Conservation (phyloP, 2,113 vertebrate species). For the Recurvirostra avosetta region DNA sequence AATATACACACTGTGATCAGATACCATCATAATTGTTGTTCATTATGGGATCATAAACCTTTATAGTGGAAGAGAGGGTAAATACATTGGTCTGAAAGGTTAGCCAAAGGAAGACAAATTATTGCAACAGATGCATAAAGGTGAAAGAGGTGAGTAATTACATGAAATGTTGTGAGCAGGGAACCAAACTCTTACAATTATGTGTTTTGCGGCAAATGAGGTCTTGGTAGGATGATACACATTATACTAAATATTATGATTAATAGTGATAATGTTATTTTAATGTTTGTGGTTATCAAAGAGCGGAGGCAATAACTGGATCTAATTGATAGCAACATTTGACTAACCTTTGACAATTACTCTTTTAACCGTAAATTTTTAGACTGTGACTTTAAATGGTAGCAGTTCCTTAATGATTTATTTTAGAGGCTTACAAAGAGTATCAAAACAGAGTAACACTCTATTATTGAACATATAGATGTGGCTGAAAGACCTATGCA, state of each 20-base stretch:
- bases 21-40: conserved; percentile 33
- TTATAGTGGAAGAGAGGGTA: conserved; percentile 8
- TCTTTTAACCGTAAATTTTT: conserved; percentile 11
- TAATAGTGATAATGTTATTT: conserved; percentile 39
- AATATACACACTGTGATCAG: conserved; percentile 10
- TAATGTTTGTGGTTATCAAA: conserved; percentile 29
- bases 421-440: not conserved
- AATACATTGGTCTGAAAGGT: conserved; percentile 43
- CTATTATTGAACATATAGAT: not conserved
- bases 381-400: not conserved
- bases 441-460: not conserved
- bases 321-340: conserved; percentile 31
- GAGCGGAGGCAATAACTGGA: not conserved
- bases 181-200: conserved; percentile 1
- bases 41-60: conserved; percentile 47
- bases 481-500: not conserved
- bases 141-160: conserved; percentile 7
- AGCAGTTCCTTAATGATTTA: not conserved
- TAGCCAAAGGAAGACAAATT: conserved; percentile 25
- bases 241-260: conserved; percentile 36
- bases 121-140: not conserved
- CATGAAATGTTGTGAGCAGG: not conserved
- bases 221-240: not conserved
- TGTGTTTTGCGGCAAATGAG: not conserved
- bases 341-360: conserved; percentile 36